These are phyloP conservation scores for Leptothorax acervorum DNA, from an alignment of 2,888 invertebrate genomes.

Conservation along the genomic window DNA sequence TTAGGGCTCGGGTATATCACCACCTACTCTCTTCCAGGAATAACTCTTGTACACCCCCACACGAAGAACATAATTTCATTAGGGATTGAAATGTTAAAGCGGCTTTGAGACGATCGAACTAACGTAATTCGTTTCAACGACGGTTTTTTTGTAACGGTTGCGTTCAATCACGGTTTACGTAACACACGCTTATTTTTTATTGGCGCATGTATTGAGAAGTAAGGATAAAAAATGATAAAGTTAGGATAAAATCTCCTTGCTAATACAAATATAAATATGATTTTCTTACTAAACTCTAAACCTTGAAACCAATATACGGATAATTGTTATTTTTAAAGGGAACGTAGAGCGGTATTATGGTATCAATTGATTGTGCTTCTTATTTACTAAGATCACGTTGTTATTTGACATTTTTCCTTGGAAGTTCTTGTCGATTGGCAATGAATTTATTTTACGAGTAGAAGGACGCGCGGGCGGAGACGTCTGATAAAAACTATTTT, in stretches of 20 bases:
- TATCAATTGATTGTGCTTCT: background rate
- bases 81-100: conserved; percentile 2
- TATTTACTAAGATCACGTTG: background rate
- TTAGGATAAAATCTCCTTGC: background rate
- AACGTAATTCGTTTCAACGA: background rate
- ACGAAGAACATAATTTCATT: conserved; percentile 6
- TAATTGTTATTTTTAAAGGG: background rate
- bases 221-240: background rate
- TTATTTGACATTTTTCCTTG: background rate
- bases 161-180: background rate
- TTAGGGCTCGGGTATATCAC: background rate
- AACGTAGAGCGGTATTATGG: background rate
- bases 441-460: conserved; percentile 10
- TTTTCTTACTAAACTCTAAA: background rate
- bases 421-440: background rate
- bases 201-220: background rate
- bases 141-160: background rate
- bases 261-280: background rate
- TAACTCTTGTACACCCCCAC: background rate
- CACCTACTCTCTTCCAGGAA: background rate
- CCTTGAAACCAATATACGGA: background rate
- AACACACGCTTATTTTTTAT: background rate
- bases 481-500: background rate
- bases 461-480: background rate
- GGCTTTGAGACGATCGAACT: background rate